Base-by-base conservation (phyloP, 2,113 vertebrate genomes). In the Zosterops hypoxanthus region DNA sequence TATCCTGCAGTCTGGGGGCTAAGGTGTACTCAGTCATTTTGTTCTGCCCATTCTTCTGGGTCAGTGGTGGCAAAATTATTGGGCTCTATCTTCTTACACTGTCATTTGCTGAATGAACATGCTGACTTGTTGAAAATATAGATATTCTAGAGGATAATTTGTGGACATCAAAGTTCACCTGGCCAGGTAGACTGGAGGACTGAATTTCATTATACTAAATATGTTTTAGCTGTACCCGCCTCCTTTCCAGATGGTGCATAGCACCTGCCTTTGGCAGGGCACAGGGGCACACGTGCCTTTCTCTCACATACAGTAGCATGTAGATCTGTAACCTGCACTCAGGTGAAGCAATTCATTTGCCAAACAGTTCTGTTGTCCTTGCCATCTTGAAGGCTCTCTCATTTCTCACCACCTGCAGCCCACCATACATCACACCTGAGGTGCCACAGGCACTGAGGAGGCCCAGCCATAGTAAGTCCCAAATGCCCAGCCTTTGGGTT, bases 41-140 rank as follows among this genome's bases (percentile, higher is more conserved):
- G 24, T 56, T 86, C 78, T 89, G 49, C 52, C 47, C 3, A 0
- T 82, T 93, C 69, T 65, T 4, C 52, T 80, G 66, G 8, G 49
- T 71, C 69, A 64, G 19, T 39, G 24, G 59, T 77, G 42, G 56
- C 71, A 73, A 46, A 42, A 5, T 42, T 65, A 70, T 2, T 42
- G 7, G 49, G 11, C 63, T 85, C 46, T 29, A 0, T 42, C 59
- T 75, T 78, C 75, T 91, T 81, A 31, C 78, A 29, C 25, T 70
- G 7, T n/a, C 8, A 52, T 52, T 68, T 56, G 29, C 64, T 71
- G 46, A 77, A 59, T 59, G 9, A 91, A 50, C 0, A 0, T 46
- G 26, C 66, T 82, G 57, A 17, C 59, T 18, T n/a, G 14, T 68
- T 47, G 33, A 56, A 26, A 89, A 52, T 41, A 60, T 8, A 81